Conservation (phyloP, 1,140 invertebrate species). For the Drosophila lacertosa region DNA sequence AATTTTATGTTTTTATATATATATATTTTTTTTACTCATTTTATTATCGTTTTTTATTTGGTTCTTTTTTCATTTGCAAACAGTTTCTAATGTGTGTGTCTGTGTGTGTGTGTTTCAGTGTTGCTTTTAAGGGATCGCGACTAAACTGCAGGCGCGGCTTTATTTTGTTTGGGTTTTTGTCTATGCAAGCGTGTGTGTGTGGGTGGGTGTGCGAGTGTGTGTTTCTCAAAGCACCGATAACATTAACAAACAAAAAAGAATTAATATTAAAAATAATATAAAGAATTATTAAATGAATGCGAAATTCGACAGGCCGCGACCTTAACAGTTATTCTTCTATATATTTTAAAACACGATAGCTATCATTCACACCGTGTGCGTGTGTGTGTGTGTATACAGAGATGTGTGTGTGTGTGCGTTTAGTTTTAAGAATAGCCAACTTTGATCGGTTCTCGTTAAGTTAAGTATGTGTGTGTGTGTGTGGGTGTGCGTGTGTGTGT, state of each 20-base stretch:
- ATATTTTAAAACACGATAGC: conserved; percentile 25
- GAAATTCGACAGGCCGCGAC: conserved; percentile 52
- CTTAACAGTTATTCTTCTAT: conserved; percentile 23
- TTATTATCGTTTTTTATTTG: conserved; percentile 52
- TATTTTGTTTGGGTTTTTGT: conserved; percentile 20
- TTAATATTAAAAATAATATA: conserved; percentile 22
- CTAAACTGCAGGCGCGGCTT: conserved; percentile 20
- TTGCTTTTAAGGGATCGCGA: conserved; percentile 12
- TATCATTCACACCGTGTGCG: conserved; percentile 55
- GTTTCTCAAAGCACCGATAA: conserved; percentile 70
- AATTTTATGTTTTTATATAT: background rate
- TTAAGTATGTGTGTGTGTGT: conserved; percentile 8
- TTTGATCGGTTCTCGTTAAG: conserved; percentile 33
- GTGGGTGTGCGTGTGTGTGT: conserved; percentile 12
- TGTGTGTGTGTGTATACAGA: conserved; percentile 9
- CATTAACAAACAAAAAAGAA: conserved; percentile 48
- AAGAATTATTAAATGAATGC: conserved; percentile 40
- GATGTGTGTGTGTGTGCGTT: conserved; percentile 10
- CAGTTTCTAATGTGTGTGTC: conserved; percentile 15
- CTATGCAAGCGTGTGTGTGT: conserved; percentile 11
- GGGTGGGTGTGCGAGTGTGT: conserved; percentile 13
- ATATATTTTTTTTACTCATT: conserved; percentile 38
- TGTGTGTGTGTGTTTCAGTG: conserved; percentile 5
- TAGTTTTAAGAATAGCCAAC: conserved; percentile 19
- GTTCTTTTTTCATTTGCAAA: conserved; percentile 52